These are phyloP conservation scores for Coccyzus lansbergi DNA, from an alignment of 2,797 vertebrate genomes.

Conservation along the genomic window DNA sequence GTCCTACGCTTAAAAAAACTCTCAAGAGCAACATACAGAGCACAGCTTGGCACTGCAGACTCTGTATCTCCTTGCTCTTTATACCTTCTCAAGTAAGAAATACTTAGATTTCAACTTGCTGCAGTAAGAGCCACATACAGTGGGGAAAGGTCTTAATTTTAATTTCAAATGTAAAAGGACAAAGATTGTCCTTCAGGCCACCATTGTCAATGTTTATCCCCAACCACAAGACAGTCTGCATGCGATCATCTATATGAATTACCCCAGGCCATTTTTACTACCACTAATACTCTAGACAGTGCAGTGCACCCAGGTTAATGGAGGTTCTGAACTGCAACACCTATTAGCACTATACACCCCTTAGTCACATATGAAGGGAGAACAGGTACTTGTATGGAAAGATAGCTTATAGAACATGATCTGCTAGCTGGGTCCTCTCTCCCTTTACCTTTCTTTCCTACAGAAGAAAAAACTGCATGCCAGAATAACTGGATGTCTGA, in stretches of 20 bases:
- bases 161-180: neutral
- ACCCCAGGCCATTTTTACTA: neutral
- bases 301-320: neutral
- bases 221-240: neutral
- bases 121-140: neutral
- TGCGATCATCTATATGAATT: neutral
- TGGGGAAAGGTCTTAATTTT: neutral
- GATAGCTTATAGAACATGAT: neutral
- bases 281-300: neutral
- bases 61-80: neutral
- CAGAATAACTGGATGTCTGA: neutral
- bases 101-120: neutral
- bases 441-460: neutral
- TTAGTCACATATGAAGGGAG: neutral
- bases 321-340: neutral
- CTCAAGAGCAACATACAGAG: neutral
- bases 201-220: neutral
- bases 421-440: neutral
- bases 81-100: neutral
- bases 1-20: neutral
- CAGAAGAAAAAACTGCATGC: neutral
- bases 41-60: neutral
- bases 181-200: neutral
- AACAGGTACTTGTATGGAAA: neutral
- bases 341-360: neutral